Evolutionary conservation across 2,113 vertebrate species (phyloP), one percentile per base, ranked within the genome.

Genomic region (Phalacrocorax aristotelis): DNA sequence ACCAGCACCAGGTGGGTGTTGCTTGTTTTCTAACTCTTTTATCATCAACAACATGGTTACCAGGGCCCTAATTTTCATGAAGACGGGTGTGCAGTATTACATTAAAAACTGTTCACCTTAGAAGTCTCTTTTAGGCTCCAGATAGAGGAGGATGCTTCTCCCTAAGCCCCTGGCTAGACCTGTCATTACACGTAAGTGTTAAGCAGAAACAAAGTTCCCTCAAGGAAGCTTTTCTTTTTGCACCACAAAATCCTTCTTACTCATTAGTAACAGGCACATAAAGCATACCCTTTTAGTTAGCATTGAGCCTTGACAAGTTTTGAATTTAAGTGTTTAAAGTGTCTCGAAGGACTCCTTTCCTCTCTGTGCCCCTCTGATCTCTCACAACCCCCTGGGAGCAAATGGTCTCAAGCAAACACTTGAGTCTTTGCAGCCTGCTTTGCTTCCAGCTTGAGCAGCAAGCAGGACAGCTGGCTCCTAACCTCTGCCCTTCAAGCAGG

Each of bases 391-490:
- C 57, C 60, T 44, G 72, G 78, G 83, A 93, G 27, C 48, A 32
- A 76, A 66, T 0, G 0, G 17, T 15, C 52, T 65, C 40, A 15
- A 54, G 70, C 16, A 90, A 69, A 72, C 2, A 2, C 76, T 69
- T 16, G 65, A 87, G 40, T 9, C 76, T 83, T 90, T 80, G 51
- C 90, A 93, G 61, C 15, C 76, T 70, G 42, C 79, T 58, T 23
- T 84, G 34, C 80, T 96, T 92, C 82, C 76, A 80, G 71, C 44
- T 92, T 84, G 90, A 92, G 85, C 91, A 65, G 68, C 55, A 57
- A 83, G 91, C 95, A 92, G 87, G 79, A 60, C 82, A 96, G 76
- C 91, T 96, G 95, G 80, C 19, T 90, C 49, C 74, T 15, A 49
- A 85, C 25, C 51, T 69, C 49, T 89, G 76, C 81, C 69, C 80